These are phyloP conservation scores for Acrocephalus arundinaceus DNA, from an alignment of 2,113 vertebrate species.

Conservation along the genomic window DNA sequence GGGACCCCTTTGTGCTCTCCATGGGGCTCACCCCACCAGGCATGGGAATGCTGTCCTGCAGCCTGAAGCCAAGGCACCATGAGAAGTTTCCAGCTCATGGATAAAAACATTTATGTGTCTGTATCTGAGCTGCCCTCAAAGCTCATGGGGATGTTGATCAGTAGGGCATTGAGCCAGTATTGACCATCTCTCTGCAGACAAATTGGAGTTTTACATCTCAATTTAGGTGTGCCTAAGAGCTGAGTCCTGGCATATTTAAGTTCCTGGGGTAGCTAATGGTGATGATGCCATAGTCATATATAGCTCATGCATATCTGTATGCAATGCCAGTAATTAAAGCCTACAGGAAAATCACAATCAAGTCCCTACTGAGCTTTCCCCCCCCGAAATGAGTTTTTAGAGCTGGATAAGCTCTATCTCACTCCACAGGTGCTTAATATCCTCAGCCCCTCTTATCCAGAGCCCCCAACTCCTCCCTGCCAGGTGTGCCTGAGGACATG, in stretches of 20 bases:
- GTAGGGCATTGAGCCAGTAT: background rate
- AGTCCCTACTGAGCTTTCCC: background rate
- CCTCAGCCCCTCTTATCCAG: background rate
- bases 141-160: background rate
- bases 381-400: background rate
- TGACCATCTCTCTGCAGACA: background rate
- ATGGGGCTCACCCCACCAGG: background rate
- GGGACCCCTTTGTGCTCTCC: background rate
- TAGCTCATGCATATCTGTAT: background rate
- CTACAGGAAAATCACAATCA: background rate
- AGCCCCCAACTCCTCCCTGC: background rate
- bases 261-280: background rate
- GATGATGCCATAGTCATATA: background rate
- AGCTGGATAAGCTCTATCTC: background rate
- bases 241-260: background rate
- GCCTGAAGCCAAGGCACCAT: fast-evolving
- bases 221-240: background rate
- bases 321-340: background rate
- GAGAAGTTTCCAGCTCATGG: background rate
- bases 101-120: fast-evolving
- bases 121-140: background rate
- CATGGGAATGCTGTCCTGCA: background rate
- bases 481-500: background rate
- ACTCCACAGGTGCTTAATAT: background rate
- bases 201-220: background rate